Percentiles rank a stretch among this genome's conserved stretches.
phyloP scores from a whole-genome alignment of 30 jellyfish, hydroid and myxozoan genomes.

The Catostylus mosaicus region DNA sequence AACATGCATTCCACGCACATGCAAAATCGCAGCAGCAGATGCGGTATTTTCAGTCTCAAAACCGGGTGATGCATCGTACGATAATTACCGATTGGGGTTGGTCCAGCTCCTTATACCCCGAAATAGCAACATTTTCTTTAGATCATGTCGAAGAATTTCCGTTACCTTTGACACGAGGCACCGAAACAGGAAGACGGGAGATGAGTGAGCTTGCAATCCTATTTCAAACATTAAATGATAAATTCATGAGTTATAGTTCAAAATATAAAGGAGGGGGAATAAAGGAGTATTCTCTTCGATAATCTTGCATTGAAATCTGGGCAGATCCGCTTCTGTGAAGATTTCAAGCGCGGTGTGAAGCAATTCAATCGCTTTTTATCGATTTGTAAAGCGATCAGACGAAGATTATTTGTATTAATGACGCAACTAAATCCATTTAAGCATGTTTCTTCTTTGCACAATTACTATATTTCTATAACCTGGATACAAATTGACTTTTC shows the following conservation, averaged over 20 bases:
- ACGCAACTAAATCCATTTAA: slow-evolving; percentile 3
- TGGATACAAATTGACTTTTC: neutral
- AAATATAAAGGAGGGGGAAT: neutral
- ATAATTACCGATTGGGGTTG: neutral
- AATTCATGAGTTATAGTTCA: neutral
- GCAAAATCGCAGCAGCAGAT: too few species aligned
- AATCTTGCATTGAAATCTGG: slow-evolving; percentile 8
- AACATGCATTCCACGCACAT: too few species aligned
- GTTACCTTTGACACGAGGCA: neutral
- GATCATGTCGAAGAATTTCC: neutral
- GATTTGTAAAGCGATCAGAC: slow-evolving; percentile 29
- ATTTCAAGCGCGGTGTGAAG: slow-evolving; percentile 30
- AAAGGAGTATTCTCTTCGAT: neutral
- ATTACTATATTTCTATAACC: neutral
- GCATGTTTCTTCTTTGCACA: neutral
- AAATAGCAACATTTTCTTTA: neutral
- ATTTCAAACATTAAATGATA: slow-evolving; percentile 3
- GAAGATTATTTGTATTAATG: slow-evolving; percentile 25
- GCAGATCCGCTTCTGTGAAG: slow-evolving; percentile 11
- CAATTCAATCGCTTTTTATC: neutral
- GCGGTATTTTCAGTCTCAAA: too few species aligned
- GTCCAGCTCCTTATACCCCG: neutral
- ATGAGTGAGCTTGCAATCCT: neutral
- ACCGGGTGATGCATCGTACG: too few species aligned
- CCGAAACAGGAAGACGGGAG: slow-evolving; percentile 25